Evolutionary conservation across 2,797 vertebrate species (phyloP).

Genomic region (Rhinatrema bivittatum): DNA sequence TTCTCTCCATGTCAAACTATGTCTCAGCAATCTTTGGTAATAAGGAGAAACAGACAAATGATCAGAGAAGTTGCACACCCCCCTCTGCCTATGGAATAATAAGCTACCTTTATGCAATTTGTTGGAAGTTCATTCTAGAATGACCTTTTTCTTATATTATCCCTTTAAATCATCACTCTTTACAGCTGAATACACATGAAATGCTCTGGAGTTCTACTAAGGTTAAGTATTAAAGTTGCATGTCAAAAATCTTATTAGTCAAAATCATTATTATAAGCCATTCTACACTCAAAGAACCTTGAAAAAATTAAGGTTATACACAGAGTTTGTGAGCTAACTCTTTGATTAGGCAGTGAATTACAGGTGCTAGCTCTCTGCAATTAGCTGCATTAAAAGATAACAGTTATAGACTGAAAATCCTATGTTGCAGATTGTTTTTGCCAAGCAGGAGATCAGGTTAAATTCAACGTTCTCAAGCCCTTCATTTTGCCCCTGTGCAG

Average conservation of each 20-base stretch:
- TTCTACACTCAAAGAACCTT: constrained; percentile 75
- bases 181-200: constrained; percentile 73
- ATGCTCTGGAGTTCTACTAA: constrained; percentile 73
- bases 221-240: constrained; percentile 76
- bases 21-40: constrained; percentile 53
- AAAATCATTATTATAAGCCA: constrained; percentile 76
- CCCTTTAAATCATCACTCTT: constrained; percentile 75
- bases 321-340: constrained; percentile 62
- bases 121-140: constrained; percentile 72
- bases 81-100: constrained; percentile 56
- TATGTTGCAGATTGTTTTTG: no score
- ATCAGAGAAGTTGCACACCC: constrained; percentile 57
- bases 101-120: constrained; percentile 70
- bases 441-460: no score
- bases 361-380: constrained; percentile 47
- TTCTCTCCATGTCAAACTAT: constrained; percentile 56
- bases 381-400: constrained; percentile 51
- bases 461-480: no score
- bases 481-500: constrained; percentile 50
- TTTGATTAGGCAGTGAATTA: constrained; percentile 59
- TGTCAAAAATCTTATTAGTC: constrained; percentile 77
- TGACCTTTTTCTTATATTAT: constrained; percentile 73
- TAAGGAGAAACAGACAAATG: constrained; percentile 60
- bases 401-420: constrained; percentile 36
- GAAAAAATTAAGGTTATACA: constrained; percentile 74